A percentile compares a stretch with the other conserved stretches of the same genome.
phyloP scores from a whole-genome alignment of 2,797 vertebrate genomes.

The Melanotaenia pygmaea region DNA sequence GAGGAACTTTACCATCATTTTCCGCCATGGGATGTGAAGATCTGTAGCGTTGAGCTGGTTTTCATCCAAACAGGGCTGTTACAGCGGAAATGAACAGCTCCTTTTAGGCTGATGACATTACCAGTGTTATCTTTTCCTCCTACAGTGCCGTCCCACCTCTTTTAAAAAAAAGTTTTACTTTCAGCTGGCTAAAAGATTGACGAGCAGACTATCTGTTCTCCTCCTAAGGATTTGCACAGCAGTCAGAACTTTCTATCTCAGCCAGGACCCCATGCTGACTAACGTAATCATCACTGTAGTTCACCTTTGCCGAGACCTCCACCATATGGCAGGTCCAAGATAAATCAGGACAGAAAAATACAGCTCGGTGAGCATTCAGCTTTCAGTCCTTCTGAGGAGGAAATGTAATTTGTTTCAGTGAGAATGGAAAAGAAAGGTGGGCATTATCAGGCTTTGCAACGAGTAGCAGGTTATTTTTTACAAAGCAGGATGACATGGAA shows the following conservation, averaged over 20 bases:
- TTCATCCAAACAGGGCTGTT: slow-evolving; percentile 17
- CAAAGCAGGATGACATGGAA: slow-evolving; percentile 5
- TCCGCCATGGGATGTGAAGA: slow-evolving; percentile 2
- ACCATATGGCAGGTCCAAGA: slow-evolving; percentile 44
- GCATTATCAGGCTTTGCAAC: slow-evolving; percentile 21
- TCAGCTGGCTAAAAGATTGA: slow-evolving; percentile 58
- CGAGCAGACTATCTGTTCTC: slow-evolving; percentile 44
- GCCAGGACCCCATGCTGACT: slow-evolving; percentile 39
- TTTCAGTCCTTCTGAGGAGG: slow-evolving; percentile 23
- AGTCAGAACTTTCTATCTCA: slow-evolving; percentile 38
- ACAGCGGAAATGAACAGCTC: slow-evolving; percentile 20
- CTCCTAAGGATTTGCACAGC: slow-evolving; percentile 35
- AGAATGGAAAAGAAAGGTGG: slow-evolving; percentile 8
- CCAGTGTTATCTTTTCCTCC: slow-evolving; percentile 37
- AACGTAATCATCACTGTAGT: slow-evolving; percentile 38
- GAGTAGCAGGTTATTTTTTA: slow-evolving; percentile 11
- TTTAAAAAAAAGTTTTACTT: slow-evolving; percentile 40
- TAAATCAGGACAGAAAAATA: slow-evolving; percentile 41
- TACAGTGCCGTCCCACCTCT: slow-evolving; percentile 1
- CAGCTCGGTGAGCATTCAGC: slow-evolving; percentile 11
- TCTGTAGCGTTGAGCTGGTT: slow-evolving; percentile 14
- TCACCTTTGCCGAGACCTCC: slow-evolving; percentile 48
- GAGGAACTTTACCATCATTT: slow-evolving; percentile 17
- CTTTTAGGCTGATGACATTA: slow-evolving; percentile 50
- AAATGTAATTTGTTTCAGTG: slow-evolving; percentile 26